These are phyloP conservation scores for Drosophila micromelanica DNA, from an alignment of 1,140 invertebrate genomes.

Conservation along the genomic window DNA sequence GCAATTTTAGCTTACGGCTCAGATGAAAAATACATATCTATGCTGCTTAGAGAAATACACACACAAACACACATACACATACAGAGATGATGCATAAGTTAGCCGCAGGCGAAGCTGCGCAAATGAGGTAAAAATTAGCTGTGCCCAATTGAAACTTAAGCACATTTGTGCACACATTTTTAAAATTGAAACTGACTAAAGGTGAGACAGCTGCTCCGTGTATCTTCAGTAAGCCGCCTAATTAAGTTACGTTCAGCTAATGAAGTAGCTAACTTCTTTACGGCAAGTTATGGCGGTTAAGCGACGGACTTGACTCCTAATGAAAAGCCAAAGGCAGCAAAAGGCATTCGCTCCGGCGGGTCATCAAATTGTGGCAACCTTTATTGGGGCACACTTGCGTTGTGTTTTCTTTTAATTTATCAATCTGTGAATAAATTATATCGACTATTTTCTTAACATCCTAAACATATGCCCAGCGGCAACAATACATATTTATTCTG, in stretches of 20 bases:
- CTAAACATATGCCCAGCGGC: conserved; percentile 34
- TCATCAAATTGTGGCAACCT: background rate
- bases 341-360: no score
- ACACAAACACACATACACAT: background rate
- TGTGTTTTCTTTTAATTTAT: conserved; percentile 9
- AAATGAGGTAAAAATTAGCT: conserved; percentile 53
- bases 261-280: conserved; percentile 75
- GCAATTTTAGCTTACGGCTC: conserved; percentile 47
- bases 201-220: background rate
- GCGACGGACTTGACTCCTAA: conserved; percentile 11
- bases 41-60: background rate
- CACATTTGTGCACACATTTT: conserved; percentile 41
- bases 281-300: conserved; percentile 61
- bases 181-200: conserved; percentile 59
- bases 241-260: conserved; percentile 72
- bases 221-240: conserved; percentile 38
- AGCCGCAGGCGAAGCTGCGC: conserved; percentile 18
- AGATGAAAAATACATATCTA: conserved; percentile 26
- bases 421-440: conserved; percentile 4
- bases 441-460: conserved; percentile 12
- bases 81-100: background rate
- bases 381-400: background rate
- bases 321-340: conserved; percentile 18
- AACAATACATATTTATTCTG: background rate
- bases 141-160: conserved; percentile 54